Conservation (phyloP, 2,113 vertebrate genomes). For the Sterrhoptilus dennistouni region DNA sequence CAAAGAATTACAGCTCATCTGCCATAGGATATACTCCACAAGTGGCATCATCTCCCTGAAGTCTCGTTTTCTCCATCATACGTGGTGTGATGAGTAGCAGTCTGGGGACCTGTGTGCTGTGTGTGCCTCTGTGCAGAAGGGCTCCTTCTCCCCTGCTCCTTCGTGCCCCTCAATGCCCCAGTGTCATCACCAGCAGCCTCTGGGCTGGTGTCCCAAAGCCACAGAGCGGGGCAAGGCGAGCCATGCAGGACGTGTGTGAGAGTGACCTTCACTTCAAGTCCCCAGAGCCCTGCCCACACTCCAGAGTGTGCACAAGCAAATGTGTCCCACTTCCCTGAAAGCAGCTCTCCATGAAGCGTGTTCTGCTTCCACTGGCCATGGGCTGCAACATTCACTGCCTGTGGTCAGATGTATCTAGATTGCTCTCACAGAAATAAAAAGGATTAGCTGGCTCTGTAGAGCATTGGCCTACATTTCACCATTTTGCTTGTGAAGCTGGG, state of each 20-base stretch:
- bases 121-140: not conserved
- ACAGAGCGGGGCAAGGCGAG: not conserved
- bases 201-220: fast-evolving
- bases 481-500: not conserved
- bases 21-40: not conserved
- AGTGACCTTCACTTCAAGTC: not conserved
- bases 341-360: not conserved
- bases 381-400: not conserved
- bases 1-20: conserved; percentile 35
- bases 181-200: not conserved
- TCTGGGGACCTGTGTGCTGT: not conserved
- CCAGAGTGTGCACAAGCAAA: not conserved
- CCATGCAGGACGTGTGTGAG: not conserved
- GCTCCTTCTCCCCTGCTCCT: not conserved
- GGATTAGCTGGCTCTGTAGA: not conserved
- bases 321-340: not conserved
- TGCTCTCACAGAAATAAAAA: not conserved
- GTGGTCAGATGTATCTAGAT: not conserved
- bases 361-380: not conserved
- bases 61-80: not conserved
- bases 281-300: not conserved
- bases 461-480: not conserved
- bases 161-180: fast-evolving
- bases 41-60: not conserved
- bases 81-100: fast-evolving